Evolutionary conservation across 2,797 vertebrate species (phyloP).

Genomic region (Sebastes glaucus): DNA sequence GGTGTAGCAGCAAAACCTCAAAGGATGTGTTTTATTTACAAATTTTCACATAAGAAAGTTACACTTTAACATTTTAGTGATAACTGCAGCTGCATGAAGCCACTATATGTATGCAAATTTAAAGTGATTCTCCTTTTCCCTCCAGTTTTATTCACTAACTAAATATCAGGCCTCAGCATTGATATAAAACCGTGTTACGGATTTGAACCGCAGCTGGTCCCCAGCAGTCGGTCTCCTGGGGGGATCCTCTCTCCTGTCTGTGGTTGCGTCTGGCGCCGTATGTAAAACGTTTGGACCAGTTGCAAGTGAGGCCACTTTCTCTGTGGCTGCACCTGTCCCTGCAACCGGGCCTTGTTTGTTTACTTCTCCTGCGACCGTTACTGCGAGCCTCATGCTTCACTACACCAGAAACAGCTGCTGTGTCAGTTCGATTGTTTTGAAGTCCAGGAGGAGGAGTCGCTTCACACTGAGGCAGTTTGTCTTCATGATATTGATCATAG

Average conservation of each 20-base stretch:
- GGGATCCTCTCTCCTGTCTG: slow-evolving; percentile 57
- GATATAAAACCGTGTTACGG: slow-evolving; percentile 12
- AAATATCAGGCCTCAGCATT: not conserved
- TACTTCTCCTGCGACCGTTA: slow-evolving; percentile 75
- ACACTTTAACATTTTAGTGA: not conserved
- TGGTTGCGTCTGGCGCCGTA: slow-evolving; percentile 43
- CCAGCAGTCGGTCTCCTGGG: slow-evolving; percentile 46
- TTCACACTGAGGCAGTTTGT: slow-evolving; percentile 13
- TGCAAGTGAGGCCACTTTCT: slow-evolving; percentile 66
- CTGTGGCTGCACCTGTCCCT: slow-evolving; percentile 75
- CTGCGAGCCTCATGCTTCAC: slow-evolving; percentile 72
- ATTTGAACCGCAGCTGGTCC: slow-evolving; percentile 48
- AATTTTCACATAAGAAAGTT: not conserved
- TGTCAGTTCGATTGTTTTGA: slow-evolving; percentile 67
- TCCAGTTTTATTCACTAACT: not conserved
- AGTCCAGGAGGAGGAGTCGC: slow-evolving; percentile 50
- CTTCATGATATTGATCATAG: not conserved
- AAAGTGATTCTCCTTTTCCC: not conserved
- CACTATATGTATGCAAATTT: not conserved
- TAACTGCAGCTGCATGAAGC: not conserved
- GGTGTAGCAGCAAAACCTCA: not conserved
- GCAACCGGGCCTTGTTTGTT: slow-evolving; percentile 74
- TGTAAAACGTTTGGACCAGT: slow-evolving; percentile 43
- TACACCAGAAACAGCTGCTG: slow-evolving; percentile 79
- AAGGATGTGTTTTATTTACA: not conserved